phyloP scores from a whole-genome alignment of 2,888 invertebrate species.

The Coecobrya sp. region DNA sequence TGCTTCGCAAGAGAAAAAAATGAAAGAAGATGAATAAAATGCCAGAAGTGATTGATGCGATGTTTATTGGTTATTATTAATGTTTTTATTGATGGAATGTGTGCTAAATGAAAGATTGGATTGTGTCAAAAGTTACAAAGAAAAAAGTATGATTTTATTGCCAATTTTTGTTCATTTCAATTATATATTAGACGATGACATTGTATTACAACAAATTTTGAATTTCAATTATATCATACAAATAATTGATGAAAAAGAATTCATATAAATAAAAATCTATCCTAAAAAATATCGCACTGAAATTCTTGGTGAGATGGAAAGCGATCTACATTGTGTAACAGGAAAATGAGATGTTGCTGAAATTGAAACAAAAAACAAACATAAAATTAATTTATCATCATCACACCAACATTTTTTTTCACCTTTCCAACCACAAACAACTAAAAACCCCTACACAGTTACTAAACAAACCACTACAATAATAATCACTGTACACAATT shows the following conservation, averaged over 20 bases:
- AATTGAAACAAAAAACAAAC: neutral
- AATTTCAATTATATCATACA: neutral
- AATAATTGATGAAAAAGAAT: neutral
- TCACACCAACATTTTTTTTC: too few species aligned
- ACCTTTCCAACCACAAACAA: too few species aligned
- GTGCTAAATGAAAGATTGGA: neutral
- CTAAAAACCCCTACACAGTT: too few species aligned
- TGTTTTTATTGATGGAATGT: too few species aligned
- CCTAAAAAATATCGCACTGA: neutral
- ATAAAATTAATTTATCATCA: too few species aligned
- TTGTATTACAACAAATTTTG: conserved; percentile 20
- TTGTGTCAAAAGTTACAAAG: neutral
- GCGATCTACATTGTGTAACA: neutral
- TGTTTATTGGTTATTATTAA: too few species aligned
- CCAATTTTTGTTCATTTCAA: conserved; percentile 15
- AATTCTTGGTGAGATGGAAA: neutral
- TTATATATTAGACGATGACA: neutral
- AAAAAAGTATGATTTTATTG: conserved; percentile 6
- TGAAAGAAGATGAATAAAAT: too few species aligned
- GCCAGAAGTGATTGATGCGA: too few species aligned
- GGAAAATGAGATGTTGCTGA: neutral
- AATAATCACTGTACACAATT: too few species aligned
- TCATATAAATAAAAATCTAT: neutral
- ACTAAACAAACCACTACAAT: too few species aligned
- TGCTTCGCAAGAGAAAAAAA: too few species aligned